Conservation (phyloP, 2,888 invertebrate species). For the Conomelus anceps region DNA sequence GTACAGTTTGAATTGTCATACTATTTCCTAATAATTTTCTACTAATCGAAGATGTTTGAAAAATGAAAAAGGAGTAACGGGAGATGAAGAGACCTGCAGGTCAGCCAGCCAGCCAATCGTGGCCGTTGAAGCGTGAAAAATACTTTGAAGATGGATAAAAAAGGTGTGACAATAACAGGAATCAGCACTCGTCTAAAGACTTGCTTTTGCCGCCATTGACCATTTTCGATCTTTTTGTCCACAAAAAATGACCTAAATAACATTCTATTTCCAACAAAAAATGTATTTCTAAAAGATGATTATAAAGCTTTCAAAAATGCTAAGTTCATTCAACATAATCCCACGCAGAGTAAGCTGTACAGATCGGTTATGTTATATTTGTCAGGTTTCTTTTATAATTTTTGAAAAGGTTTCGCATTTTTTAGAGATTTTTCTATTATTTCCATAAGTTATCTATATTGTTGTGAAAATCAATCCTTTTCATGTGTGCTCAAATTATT, state of each 20-base stretch:
- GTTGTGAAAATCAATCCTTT: too few relatives aligned
- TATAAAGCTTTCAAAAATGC: too few relatives aligned
- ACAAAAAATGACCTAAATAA: not conserved
- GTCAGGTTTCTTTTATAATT: too few relatives aligned
- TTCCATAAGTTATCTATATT: too few relatives aligned
- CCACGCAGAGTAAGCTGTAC: too few relatives aligned
- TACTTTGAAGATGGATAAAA: not conserved
- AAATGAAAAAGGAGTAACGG: not conserved
- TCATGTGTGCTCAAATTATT: too few relatives aligned
- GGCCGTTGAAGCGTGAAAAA: not conserved
- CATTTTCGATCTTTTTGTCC: not conserved
- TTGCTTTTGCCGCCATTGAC: too few relatives aligned
- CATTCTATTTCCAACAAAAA: not conserved
- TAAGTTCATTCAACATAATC: not conserved
- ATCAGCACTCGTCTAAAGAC: not conserved
- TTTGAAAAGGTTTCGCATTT: too few relatives aligned
- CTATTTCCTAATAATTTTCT: not conserved
- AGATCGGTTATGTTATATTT: too few relatives aligned
- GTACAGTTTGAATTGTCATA: not conserved
- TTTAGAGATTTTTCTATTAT: too few relatives aligned
- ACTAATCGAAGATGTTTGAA: not conserved
- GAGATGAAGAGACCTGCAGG: not conserved
- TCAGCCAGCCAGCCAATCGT: not conserved
- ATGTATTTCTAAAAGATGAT: not conserved
- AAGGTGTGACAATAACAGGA: not conserved